phyloP scores from a whole-genome alignment of 2,888 invertebrate genomes.

The Plagiodera versicolora region DNA sequence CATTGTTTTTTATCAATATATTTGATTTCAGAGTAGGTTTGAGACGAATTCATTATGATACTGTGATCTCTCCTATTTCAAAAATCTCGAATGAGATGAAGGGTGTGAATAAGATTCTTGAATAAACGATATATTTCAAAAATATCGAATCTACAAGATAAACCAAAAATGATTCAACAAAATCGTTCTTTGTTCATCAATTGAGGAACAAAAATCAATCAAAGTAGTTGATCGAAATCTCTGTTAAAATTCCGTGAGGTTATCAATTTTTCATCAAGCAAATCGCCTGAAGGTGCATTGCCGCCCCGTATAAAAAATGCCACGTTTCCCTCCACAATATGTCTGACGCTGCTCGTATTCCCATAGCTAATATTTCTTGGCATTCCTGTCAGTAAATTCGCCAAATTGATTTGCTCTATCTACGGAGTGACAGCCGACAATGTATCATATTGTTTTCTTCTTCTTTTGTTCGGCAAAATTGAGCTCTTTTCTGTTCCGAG shows the following conservation, averaged over 20 bases:
- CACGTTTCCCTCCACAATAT: conserved; percentile 25
- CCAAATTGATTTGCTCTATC: conserved; percentile 45
- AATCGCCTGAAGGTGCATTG: background rate
- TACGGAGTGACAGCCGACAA: conserved; percentile 43
- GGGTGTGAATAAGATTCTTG: no score
- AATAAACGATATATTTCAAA: no score
- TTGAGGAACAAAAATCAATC: background rate
- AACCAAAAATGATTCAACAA: no score
- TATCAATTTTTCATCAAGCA: conserved; percentile 11
- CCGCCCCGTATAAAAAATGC: conserved; percentile 17
- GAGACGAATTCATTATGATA: no score
- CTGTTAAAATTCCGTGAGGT: background rate
- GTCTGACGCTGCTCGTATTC: conserved; percentile 29
- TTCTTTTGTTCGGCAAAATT: conserved; percentile 43
- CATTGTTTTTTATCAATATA: no score
- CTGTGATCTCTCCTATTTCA: no score
- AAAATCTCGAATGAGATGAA: no score
- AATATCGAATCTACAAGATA: no score
- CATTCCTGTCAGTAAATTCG: conserved; percentile 40
- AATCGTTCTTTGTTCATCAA: background rate
- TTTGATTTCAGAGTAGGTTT: no score
- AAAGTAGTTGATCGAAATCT: no score
- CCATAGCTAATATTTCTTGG: conserved; percentile 35
- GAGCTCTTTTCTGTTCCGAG: conserved; percentile 37
- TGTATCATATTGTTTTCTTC: conserved; percentile 47